Evolutionary conservation across 2,113 vertebrate species (phyloP).

Genomic region (Pelvicachromis taeniatus): DNA sequence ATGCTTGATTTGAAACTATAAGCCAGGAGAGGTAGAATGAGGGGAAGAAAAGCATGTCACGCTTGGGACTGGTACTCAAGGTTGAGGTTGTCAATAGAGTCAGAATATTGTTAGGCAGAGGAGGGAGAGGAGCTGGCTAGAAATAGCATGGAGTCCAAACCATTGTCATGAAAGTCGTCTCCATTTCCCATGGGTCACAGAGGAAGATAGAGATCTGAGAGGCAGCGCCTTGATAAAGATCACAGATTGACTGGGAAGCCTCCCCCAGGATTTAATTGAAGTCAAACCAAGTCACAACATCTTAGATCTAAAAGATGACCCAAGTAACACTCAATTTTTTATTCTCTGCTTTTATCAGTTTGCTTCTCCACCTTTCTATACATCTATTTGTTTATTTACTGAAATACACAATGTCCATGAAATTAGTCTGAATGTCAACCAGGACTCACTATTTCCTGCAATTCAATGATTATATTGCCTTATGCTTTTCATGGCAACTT

Average conservation of each 20-base stretch:
- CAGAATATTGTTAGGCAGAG: constrained; percentile 60
- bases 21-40: not conserved
- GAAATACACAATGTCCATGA: constrained; percentile 48
- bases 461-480: not conserved
- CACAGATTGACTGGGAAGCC: constrained; percentile 71
- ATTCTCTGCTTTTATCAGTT: constrained; percentile 50
- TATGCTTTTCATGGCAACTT: not conserved
- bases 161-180: constrained; percentile 71
- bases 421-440: constrained; percentile 53
- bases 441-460: not conserved
- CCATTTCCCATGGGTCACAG: constrained; percentile 68
- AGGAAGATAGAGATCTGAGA: constrained; percentile 76
- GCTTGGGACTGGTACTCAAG: constrained; percentile 48
- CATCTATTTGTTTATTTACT: constrained; percentile 33
- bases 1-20: not conserved
- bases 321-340: constrained; percentile 48
- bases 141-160: constrained; percentile 62
- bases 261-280: constrained; percentile 80
- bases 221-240: constrained; percentile 75
- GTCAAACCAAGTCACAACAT: constrained; percentile 76
- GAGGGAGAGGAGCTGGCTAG: constrained; percentile 42
- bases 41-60: not conserved
- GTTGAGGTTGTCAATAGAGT: constrained; percentile 68
- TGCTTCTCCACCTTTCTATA: not conserved
- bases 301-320: constrained; percentile 78